Evolutionary conservation across 2,113 vertebrate species (phyloP).

Genomic region (Rafetus swinhoei): DNA sequence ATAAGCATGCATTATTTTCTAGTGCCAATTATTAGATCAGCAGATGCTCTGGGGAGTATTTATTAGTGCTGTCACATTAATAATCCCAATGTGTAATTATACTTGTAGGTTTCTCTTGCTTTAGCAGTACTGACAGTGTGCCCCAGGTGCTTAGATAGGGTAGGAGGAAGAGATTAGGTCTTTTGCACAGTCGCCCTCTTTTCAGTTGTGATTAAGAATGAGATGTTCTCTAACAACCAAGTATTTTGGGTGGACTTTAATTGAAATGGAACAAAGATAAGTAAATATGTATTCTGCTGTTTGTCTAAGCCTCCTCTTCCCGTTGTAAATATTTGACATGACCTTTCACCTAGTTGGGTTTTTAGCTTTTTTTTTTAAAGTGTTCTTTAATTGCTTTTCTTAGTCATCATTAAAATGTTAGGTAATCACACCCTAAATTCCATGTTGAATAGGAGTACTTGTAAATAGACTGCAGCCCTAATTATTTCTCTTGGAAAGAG

Average conservation of each 20-base stretch:
- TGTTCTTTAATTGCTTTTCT: constrained; percentile 38
- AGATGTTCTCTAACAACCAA: not conserved
- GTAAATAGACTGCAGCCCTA: constrained; percentile 10
- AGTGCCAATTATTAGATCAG: constrained; percentile 60
- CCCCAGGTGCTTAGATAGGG: constrained; percentile 57
- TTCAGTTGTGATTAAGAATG: constrained; percentile 21
- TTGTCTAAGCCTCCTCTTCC: not conserved
- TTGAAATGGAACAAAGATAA: not conserved
- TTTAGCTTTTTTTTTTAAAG: constrained; percentile 20
- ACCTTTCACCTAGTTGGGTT: not conserved
- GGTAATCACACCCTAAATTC: constrained; percentile 24
- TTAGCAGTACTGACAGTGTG: constrained; percentile 36
- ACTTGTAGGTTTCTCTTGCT: constrained; percentile 69
- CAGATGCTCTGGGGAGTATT: constrained; percentile 55
- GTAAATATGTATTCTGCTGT: not conserved
- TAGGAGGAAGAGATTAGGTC: not conserved
- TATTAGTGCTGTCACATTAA: constrained; percentile 60
- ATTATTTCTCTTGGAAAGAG: constrained; percentile 49
- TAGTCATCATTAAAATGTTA: constrained; percentile 47
- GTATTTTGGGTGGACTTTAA: constrained; percentile 37
- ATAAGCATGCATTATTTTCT: constrained; percentile 36
- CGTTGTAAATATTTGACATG: constrained; percentile 9
- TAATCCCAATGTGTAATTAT: constrained; percentile 62
- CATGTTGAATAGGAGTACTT: constrained; percentile 35
- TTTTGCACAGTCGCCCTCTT: constrained; percentile 30